Conservation (phyloP, 2,888 invertebrate genomes). For the Xiphydria camelus region DNA sequence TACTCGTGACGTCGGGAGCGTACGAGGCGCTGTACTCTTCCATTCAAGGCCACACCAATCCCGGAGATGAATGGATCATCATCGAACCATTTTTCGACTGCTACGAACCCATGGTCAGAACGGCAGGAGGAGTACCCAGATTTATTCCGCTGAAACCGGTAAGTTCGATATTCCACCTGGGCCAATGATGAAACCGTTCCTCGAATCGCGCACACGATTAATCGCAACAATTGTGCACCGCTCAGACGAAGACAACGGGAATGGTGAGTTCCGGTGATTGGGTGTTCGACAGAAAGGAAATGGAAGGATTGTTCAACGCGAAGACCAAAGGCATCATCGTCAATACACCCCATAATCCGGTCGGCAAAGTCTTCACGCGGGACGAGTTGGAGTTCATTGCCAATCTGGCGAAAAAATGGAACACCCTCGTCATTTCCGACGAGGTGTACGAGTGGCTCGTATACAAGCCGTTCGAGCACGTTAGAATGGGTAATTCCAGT, state of each 20-base stretch:
- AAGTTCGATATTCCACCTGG: no score
- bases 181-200: no score
- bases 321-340: conserved; percentile 93
- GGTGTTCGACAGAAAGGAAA: conserved; percentile 81
- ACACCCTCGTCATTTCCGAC: conserved; percentile 90
- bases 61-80: conserved; percentile 90
- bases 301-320: conserved; percentile 77
- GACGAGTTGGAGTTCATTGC: conserved; percentile 79
- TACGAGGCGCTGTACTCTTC: conserved; percentile 91
- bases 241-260: conserved; percentile 60
- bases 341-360: conserved; percentile 98
- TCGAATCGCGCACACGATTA: no score
- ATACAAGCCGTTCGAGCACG: conserved; percentile 79
- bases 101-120: conserved; percentile 91
- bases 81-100: conserved; percentile 99
- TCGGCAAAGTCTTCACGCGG: conserved; percentile 84
- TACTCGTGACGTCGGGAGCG: conserved; percentile 89
- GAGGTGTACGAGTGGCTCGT: conserved; percentile 99
- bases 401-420: conserved; percentile 86
- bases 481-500: conserved; percentile 78
- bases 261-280: conserved; percentile 79
- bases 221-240: no score
- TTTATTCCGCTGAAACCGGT: conserved; percentile 87
- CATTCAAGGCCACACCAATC: conserved; percentile 84
- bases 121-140: conserved; percentile 83